A percentile compares a stretch with the other conserved stretches of the same genome.
These are phyloP conservation scores for Atta colombica DNA, from an alignment of 1,140 invertebrate species.

Conservation along the genomic window DNA sequence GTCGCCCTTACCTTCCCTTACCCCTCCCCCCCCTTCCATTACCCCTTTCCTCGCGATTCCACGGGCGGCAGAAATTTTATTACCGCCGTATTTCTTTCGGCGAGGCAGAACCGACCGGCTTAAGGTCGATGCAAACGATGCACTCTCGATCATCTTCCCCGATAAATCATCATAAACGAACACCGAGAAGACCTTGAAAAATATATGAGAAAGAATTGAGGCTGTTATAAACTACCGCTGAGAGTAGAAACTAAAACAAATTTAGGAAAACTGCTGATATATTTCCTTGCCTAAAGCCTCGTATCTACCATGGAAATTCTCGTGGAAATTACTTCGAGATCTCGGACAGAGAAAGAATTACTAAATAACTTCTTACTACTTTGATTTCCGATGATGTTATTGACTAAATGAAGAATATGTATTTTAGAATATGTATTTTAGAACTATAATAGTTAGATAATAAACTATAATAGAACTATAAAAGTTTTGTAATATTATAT, in stretches of 20 bases:
- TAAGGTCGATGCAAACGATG: conserved; percentile 15
- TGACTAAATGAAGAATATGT: too few relatives aligned
- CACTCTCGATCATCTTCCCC: conserved; percentile 7
- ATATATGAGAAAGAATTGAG: neutral
- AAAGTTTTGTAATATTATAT: too few relatives aligned
- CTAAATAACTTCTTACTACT: too few relatives aligned
- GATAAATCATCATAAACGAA: conserved; percentile 16
- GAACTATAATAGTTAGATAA: too few relatives aligned
- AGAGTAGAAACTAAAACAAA: neutral
- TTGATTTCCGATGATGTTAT: too few relatives aligned
- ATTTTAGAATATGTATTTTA: too few relatives aligned
- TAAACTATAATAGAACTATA: too few relatives aligned
- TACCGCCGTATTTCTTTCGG: conserved; percentile 59
- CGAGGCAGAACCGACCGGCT: neutral
- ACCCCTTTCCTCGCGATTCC: neutral
- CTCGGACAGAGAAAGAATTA: too few relatives aligned
- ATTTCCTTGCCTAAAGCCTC: neutral
- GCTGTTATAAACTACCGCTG: neutral
- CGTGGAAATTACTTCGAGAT: too few relatives aligned
- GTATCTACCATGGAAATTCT: too few relatives aligned
- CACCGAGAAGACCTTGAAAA: neutral
- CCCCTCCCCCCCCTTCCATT: neutral
- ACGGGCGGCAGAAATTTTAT: conserved; percentile 62
- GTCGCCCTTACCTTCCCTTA: conserved; percentile 47
- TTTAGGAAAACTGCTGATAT: neutral